Base-by-base conservation (phyloP, 2,113 vertebrate genomes). In the Monopterus albus region DNA sequence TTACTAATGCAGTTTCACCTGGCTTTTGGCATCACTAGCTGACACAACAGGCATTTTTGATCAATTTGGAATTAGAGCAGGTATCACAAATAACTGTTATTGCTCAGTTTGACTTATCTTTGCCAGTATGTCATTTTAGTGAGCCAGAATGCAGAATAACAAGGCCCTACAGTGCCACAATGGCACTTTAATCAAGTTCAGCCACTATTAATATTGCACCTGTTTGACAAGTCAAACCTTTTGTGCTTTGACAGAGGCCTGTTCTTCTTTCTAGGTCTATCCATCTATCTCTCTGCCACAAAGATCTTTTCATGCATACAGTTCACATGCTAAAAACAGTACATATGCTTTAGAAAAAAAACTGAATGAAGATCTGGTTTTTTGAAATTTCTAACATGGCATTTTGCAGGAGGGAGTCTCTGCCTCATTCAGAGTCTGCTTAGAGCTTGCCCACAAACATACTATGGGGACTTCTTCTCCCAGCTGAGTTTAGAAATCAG, bases 381-480 rank as follows among this genome's bases (percentile, higher is more conserved):
- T 38, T 23, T 14, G 9, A 14, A 7, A 2, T n/a, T 42, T 23
- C 18, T 50, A 63, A 57, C 23, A 47, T 6, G 21, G 49, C 29
- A n/a, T 52, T 15, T 36, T 28, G 10, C 29, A 40, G 31, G 14
- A 42, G 23, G n/a, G 14, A 46, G 29, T 6, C 40, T 26, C 20
- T 55, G 20, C n/a, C 28, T 17, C 36, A 14, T 55, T 25, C 18
- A 23, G n/a, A n/a, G n/a, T n/a, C n/a, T 50, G 57, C 63, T 53
- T 2, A 9, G 9, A 6, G 56, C 39, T 46, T 11, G 11, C 31
- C 35, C 1, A 3, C 12, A 21, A 33, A 45, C 47, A 40, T 21
- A 55, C 47, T 66, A 23, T 23, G 52, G 39, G 53, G 53, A 52
- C 43, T 42, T 42, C 18, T 21, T 29, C n/a, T 47, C 28, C 20